Percentiles rank a stretch among this genome's conserved stretches.
Evolutionary conservation across 1,140 invertebrate species (phyloP).

Genomic region (Tribolium madens): DNA sequence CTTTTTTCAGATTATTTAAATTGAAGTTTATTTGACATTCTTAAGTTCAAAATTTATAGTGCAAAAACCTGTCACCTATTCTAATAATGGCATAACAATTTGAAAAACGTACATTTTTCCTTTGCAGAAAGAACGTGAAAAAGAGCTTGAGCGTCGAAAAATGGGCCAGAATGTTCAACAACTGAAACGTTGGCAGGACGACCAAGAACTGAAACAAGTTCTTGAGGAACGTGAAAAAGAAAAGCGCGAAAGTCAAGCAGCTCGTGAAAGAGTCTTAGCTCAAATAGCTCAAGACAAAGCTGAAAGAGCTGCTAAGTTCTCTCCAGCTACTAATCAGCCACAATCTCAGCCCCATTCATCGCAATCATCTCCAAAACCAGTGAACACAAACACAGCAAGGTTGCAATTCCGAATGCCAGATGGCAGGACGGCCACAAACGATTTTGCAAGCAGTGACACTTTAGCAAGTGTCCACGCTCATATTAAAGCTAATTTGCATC

Average conservation of each 20-base stretch:
- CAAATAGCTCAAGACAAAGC: slow-evolving; percentile 83
- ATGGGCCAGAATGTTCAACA: slow-evolving; percentile 79
- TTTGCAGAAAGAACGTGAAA: slow-evolving; percentile 70
- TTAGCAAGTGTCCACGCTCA: slow-evolving; percentile 65
- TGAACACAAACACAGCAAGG: slow-evolving; percentile 66
- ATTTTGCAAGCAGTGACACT: slow-evolving; percentile 62
- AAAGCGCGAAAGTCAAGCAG: slow-evolving; percentile 76
- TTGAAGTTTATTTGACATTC: not conserved
- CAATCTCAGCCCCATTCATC: slow-evolving; percentile 19
- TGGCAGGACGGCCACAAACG: slow-evolving; percentile 70
- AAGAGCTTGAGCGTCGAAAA: slow-evolving; percentile 79
- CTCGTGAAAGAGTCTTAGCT: slow-evolving; percentile 76
- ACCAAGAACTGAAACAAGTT: slow-evolving; percentile 78
- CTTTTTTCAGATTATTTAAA: no score
- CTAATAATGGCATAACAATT: not conserved
- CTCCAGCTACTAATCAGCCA: slow-evolving; percentile 39
- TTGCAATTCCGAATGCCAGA: slow-evolving; percentile 88
- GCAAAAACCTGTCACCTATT: not conserved
- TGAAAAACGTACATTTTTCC: not conserved
- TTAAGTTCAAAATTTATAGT: not conserved
- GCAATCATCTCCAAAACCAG: not conserved
- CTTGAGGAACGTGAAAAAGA: slow-evolving; percentile 78
- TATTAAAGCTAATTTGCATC: slow-evolving; percentile 62
- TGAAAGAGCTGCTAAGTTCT: slow-evolving; percentile 67
- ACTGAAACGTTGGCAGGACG: slow-evolving; percentile 77